Conservation (phyloP, 2,888 invertebrate species). For the Imbricaverruca yamaguchii region DNA sequence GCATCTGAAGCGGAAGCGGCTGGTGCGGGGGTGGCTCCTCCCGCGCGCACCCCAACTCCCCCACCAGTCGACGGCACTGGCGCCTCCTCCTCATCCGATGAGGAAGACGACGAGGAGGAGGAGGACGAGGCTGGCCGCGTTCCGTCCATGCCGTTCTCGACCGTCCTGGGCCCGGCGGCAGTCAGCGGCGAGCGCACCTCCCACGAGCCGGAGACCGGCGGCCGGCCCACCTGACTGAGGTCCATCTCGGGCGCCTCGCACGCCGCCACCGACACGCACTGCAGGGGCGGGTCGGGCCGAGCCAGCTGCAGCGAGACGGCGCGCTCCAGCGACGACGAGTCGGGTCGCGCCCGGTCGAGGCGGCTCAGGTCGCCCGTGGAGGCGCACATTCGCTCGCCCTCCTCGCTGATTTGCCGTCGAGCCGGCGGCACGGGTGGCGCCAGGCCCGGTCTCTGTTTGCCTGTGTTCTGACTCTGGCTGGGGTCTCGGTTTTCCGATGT, state of each 20-base stretch:
- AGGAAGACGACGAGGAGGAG: too few relatives aligned
- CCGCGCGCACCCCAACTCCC: too few relatives aligned
- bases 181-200: neutral
- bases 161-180: too few relatives aligned
- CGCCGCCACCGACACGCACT: neutral
- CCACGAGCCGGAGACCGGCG: too few relatives aligned
- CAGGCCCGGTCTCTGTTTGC: too few relatives aligned
- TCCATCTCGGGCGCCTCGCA: neutral
- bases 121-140: too few relatives aligned
- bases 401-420: neutral
- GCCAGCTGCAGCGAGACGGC: neutral
- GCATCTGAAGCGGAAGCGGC: too few relatives aligned
- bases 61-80: neutral
- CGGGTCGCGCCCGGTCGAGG: neutral
- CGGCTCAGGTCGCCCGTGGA: slow-evolving; percentile 5
- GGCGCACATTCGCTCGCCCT: neutral
- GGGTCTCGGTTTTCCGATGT: too few relatives aligned
- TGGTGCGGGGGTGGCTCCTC: too few relatives aligned
- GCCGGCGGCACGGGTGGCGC: neutral
- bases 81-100: neutral
- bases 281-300: neutral
- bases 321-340: neutral
- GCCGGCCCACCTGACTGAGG: neutral
- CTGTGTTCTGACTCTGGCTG: too few relatives aligned
- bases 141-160: too few relatives aligned